Evolutionary conservation across 2,888 invertebrate species (phyloP), one percentile per base, ranked within the genome.

Genomic region (Aspidapion aeneum): DNA sequence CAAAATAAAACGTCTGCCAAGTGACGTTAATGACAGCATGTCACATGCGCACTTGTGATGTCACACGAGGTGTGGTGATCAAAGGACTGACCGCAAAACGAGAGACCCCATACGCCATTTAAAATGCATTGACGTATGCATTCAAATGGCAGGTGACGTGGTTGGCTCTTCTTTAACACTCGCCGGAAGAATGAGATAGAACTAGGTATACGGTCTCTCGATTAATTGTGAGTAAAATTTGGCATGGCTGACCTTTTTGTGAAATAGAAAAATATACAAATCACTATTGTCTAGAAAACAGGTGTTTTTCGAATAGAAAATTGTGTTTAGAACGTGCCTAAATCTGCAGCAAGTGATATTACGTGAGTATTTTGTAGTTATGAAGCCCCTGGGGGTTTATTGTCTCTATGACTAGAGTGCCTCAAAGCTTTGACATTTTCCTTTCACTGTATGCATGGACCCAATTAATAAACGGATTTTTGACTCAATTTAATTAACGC

Each of bases 241-340:
- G 76, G 79, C 78, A 78, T 79, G 78, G 78, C 77, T 74, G 78
- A 76, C 74, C 67, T 68, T 74, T 73, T 69, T 64, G 67, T 64
- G 57, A 59, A 63, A 63, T 63, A 62, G 18, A 19, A 65, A 67
- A 67, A 67, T 67, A 67, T 55, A 65, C 63, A 60, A 62, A 62
- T 52, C 19, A 7, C 7, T 18, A 17, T 52, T 52, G 18, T 5
- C 3, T 5, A 52, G 63, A 67, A 63, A 64, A 68, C 21, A 57
- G 20, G 3, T 57, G 35, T 22, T 20, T 12, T 21, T 22, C 22
- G 21, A n/a, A 21, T 22, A 17, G 20, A 20, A 19, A 17, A 20
- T 35, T 35, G 17, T 21, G 22, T 2, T 16, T 2, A 35, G n/a
- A 21, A 22, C 18, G 57, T 54, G 57, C 68, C 69, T 70, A 73